Base-by-base conservation (phyloP, 2,888 invertebrate species). In the Pediacus dermestoides region DNA sequence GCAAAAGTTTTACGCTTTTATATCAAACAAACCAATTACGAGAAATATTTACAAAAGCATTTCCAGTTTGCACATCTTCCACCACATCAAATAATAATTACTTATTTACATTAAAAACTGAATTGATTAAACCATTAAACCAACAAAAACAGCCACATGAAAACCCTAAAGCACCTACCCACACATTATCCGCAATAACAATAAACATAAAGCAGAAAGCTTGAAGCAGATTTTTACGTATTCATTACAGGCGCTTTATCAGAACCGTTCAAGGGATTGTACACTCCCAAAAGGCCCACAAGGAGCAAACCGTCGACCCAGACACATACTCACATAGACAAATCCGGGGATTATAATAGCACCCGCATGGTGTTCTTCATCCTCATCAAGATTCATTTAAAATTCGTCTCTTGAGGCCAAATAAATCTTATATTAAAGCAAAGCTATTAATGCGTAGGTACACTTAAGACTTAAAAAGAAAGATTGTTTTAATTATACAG, bases 361-460 rank as follows among this genome's bases (percentile, higher is more conserved):
- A 42, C 48, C 48, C 48, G 48, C 42, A 45, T 46, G 21, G 41
- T 39, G 43, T 39, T 36, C 25, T 35, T 44, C 31, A 33, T 44
- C 37, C 41, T 41, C 40, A 44, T 42, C 42, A 37, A 48, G 44
- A 38, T 35, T 16, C 27, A 34, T 39, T 40, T 30, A 25, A 27
- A 40, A 36, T 35, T 28, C 33, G 37, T 35, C 46, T 45, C 42
- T 37, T 27, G 30, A 46, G 48, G 21, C 21, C 21, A 18, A 7
- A 18, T 18, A 18, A 18, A 18, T 18, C 21, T 18, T 18, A 18
- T n/a, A 18, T 18, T 7, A 18, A 18, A 18, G 21, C 21, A 18
- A 18, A 18, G n/a, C 21, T 18, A n/a, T n/a, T 18, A 6, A 18
- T 18, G 21, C 21, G n/a, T 15, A n/a, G n/a, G n/a, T n/a, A n/a